Evolutionary conservation across 2,797 vertebrate species (phyloP).

Genomic region (Gambelia wislizenii): DNA sequence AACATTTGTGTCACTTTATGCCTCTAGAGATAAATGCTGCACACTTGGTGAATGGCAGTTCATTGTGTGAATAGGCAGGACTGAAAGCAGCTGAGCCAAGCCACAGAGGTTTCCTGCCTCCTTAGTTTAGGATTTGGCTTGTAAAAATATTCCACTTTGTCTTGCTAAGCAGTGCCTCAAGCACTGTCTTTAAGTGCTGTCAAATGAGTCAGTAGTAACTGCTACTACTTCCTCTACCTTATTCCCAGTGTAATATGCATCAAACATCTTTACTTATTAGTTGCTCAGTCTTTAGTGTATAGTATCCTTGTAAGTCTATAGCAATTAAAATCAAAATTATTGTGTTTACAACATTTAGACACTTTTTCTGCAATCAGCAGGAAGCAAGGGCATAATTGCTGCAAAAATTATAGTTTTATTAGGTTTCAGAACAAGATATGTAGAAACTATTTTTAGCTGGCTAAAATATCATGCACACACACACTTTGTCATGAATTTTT

Average conservation of each 20-base stretch:
- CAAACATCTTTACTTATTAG: slow-evolving; percentile 30
- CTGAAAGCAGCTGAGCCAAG: neutral
- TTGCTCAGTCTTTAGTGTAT: neutral
- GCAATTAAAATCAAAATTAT: slow-evolving; percentile 41
- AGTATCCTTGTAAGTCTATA: slow-evolving; percentile 3
- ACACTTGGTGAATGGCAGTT: neutral
- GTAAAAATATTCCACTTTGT: slow-evolving; percentile 13
- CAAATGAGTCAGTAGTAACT: neutral
- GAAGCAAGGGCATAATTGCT: slow-evolving; percentile 21
- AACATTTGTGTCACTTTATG: neutral
- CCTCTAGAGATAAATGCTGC: neutral
- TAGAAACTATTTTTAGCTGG: slow-evolving; percentile 35
- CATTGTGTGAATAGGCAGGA: neutral
- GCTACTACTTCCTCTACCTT: neutral
- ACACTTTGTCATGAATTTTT: neutral
- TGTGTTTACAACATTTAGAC: slow-evolving; percentile 14
- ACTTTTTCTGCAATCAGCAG: neutral
- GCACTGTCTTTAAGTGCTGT: neutral
- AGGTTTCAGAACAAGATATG: slow-evolving; percentile 33
- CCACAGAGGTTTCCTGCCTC: neutral
- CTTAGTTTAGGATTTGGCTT: neutral
- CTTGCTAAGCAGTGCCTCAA: neutral
- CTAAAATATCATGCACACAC: slow-evolving; percentile 14
- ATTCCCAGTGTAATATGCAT: neutral
- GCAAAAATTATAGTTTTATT: slow-evolving; percentile 20